phyloP scores from a whole-genome alignment of 2,888 invertebrate genomes.

The Rhagium mordax region DNA sequence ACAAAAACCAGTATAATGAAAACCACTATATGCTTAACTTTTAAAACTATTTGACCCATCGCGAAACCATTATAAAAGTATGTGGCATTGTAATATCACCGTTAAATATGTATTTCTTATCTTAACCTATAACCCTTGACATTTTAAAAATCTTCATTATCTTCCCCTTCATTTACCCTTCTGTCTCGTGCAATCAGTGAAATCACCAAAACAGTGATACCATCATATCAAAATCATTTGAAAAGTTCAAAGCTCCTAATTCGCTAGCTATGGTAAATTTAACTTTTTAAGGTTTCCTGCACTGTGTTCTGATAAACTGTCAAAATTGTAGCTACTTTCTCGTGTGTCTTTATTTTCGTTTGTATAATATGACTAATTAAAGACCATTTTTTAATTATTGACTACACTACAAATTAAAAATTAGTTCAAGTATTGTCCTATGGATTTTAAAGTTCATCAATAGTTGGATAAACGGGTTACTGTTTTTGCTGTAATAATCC shows the following conservation, averaged over 20 bases:
- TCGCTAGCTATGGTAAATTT: background rate
- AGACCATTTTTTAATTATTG: background rate
- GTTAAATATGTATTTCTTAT: constrained; percentile 26
- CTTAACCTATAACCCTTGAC: constrained; percentile 24
- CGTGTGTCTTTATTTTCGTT: background rate
- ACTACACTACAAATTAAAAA: background rate
- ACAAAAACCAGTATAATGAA: constrained; percentile 35
- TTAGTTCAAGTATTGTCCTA: background rate
- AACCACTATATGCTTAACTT: constrained; percentile 45
- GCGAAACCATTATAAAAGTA: constrained; percentile 33
- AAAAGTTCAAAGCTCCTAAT: too few relatives aligned
- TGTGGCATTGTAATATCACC: constrained; percentile 2
- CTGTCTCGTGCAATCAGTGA: too few relatives aligned
- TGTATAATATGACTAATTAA: background rate
- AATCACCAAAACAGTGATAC: background rate
- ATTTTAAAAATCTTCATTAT: constrained; percentile 8
- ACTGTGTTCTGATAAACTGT: background rate
- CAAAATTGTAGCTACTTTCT: background rate
- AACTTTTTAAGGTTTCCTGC: background rate
- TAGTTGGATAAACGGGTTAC: background rate
- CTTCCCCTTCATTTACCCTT: constrained; percentile 1
- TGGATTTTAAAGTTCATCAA: background rate
- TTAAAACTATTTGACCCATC: constrained; percentile 46
- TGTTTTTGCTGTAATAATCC: background rate
- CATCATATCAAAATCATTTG: background rate